Base-by-base conservation (phyloP, 2,888 invertebrate species). In the Taenaris catops region DNA sequence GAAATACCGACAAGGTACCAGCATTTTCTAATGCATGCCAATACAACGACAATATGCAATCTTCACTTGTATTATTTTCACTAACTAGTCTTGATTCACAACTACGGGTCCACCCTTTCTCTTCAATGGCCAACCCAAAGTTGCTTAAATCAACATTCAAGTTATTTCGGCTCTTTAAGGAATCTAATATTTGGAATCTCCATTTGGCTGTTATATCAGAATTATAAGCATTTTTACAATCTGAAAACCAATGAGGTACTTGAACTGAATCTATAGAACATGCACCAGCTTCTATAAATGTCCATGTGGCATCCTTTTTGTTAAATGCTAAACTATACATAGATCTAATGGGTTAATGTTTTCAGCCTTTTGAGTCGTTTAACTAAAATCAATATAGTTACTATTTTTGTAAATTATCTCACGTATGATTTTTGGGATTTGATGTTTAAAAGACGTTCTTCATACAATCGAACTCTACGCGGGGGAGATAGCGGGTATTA, bases 51-150 rank as follows among this genome's bases (percentile, higher is more conserved):
- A 96, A 81, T 39, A 93, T 87, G 59, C 94, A 94, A 53, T 95
- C 95, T 53, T 94, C 92, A 62, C 89, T 91, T 18, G 86, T 72
- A 37, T 84, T 81, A 51, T 72, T 88, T 49, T 72, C 87, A 58
- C 83, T 79, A 28, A 89, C 86, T 46, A 93, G 91, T 55, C 94
- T 90, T 0, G 93, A 93, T 71, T 95, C 93, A 21, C 94, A 94
- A 39, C 92, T 92, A 58, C 96, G 94, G 0, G 94, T 90, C 95
- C 96, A 96, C 0, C 95, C 95, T 9, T 93, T 92, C 58, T 93
- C 92, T 74, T 96, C 95, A 31, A 96, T 89, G 11, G 96, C 96
- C 56, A 91, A 89, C 53, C 93, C 93, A 74, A 92, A 95, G 37
- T 87, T 78, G 8, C 88, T 75, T 41, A 90, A 78, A 49, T 91